phyloP scores from a whole-genome alignment of 2,797 vertebrate species.

The Acomys russatus region DNA sequence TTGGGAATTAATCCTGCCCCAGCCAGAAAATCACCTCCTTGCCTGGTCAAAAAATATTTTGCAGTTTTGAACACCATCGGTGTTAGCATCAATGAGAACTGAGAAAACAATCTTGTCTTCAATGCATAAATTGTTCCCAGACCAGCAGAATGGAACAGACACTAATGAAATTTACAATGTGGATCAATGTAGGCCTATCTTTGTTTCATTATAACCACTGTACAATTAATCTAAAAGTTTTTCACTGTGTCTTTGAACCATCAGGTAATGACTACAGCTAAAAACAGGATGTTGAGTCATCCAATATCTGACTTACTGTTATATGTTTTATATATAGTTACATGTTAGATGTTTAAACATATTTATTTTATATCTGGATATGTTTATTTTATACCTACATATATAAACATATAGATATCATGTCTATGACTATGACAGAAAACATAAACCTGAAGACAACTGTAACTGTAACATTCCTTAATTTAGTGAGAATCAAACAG shows the following conservation, averaged over 20 bases:
- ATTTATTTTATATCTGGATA: too few relatives aligned
- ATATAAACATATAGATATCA: too few relatives aligned
- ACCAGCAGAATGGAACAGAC: not conserved
- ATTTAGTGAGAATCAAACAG: not conserved
- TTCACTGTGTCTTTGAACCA: slow-evolving; percentile 62
- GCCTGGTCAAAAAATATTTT: not conserved
- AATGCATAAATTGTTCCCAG: slow-evolving; percentile 51
- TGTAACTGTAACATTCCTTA: not conserved
- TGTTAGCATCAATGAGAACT: slow-evolving; percentile 21
- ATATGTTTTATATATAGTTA: not conserved
- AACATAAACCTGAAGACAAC: slow-evolving; percentile 23
- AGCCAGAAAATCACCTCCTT: not conserved
- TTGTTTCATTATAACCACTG: not conserved
- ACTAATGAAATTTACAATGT: slow-evolving; percentile 59
- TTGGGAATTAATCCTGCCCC: not conserved
- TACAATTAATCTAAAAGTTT: slow-evolving; percentile 62
- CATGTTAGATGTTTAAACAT: not conserved
- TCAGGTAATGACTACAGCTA: slow-evolving; percentile 59
- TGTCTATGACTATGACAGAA: not conserved
- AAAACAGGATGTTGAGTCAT: slow-evolving; percentile 72
- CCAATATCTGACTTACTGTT: slow-evolving; percentile 54
- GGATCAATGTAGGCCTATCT: slow-evolving; percentile 65
- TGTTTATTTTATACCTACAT: not conserved
- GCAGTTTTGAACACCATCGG: not conserved
- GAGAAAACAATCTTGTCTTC: slow-evolving; percentile 32